Conservation (phyloP, 2,888 invertebrate genomes). For the Eupithecia dodoneata region DNA sequence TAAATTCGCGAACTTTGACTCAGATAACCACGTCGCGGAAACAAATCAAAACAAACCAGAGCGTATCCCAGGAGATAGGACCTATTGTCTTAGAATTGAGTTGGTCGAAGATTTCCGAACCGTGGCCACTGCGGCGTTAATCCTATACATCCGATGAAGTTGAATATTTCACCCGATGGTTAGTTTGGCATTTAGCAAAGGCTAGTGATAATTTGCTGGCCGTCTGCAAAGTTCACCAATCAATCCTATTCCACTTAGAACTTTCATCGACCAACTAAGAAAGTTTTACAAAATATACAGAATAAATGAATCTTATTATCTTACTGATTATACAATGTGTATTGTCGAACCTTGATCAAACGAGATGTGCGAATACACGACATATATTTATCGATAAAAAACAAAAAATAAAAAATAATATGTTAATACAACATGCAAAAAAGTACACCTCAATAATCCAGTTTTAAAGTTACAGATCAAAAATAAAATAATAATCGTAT, state of each 20-base stretch:
- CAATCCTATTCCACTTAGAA: slow-evolving; percentile 9
- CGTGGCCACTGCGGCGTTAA: slow-evolving; percentile 12
- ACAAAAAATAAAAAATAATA: no score
- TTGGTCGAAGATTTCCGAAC: slow-evolving; percentile 47
- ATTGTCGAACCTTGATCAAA: no score
- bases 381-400: no score
- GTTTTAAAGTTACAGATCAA: no score
- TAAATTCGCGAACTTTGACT: slow-evolving; percentile 28
- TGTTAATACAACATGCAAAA: no score
- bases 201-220: slow-evolving; percentile 11
- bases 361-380: no score
- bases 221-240: slow-evolving; percentile 16
- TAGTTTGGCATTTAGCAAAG: background rate
- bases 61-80: slow-evolving; percentile 31
- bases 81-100: slow-evolving; percentile 57
- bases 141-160: slow-evolving; percentile 14
- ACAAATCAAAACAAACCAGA: slow-evolving; percentile 47
- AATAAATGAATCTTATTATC: background rate
- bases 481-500: no score
- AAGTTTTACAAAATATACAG: background rate
- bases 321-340: background rate
- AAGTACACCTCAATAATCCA: no score
- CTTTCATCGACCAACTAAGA: background rate
- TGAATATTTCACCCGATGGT: slow-evolving; percentile 14
- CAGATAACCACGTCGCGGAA: slow-evolving; percentile 38